These are phyloP conservation scores for Tragelaphus imberbis DNA, from an alignment of 2,113 vertebrate species.

Conservation along the genomic window DNA sequence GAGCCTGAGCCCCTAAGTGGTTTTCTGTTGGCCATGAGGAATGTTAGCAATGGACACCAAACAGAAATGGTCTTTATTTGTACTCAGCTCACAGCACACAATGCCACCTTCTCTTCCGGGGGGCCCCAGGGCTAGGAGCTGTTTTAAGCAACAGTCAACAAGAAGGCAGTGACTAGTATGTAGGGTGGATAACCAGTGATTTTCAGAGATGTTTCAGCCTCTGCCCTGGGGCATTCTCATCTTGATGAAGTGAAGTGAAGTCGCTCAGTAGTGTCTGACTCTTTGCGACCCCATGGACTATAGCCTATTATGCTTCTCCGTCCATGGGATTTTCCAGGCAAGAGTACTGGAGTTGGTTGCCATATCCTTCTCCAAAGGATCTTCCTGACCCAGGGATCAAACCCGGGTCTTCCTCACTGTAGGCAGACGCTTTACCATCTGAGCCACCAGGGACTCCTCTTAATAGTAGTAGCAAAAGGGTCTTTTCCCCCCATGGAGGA, in stretches of 20 bases:
- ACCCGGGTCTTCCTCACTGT: accelerated
- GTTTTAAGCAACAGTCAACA: not conserved
- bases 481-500: not conserved
- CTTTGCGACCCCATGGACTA: too few relatives aligned
- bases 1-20: not conserved
- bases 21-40: not conserved
- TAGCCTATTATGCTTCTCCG: too few relatives aligned
- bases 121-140: not conserved
- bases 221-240: not conserved
- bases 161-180: not conserved
- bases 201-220: not conserved
- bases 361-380: too few relatives aligned
- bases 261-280: too few relatives aligned
- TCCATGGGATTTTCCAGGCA: too few relatives aligned
- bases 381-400: too few relatives aligned
- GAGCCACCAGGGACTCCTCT: too few relatives aligned
- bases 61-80: slow-evolving; percentile 36
- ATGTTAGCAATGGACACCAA: not conserved
- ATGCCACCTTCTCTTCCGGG: not conserved
- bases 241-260: not conserved
- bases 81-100: not conserved
- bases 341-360: too few relatives aligned
- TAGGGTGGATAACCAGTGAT: not conserved
- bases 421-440: too few relatives aligned
- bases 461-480: not conserved